Evolutionary conservation across 53 echinoderm and acorn worm genomes (phyloP).

Genomic region (Arbacia lixula): DNA sequence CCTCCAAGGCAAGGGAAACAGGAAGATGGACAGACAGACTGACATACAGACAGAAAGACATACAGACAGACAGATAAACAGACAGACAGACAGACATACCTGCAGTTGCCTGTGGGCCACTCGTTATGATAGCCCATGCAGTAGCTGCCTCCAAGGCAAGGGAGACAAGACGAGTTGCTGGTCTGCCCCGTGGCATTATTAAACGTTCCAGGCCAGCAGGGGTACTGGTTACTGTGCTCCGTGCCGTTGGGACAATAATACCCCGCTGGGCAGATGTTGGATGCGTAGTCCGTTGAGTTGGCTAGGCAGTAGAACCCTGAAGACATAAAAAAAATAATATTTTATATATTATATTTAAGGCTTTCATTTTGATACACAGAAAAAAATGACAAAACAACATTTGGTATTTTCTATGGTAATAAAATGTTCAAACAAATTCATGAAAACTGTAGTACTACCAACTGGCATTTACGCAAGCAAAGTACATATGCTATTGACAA

Average conservation of each 20-base stretch:
- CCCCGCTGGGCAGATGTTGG: conserved; percentile 80
- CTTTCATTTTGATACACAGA: no score
- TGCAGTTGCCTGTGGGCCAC: conserved; percentile 94
- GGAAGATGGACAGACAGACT: neutral
- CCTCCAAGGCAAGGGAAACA: no score
- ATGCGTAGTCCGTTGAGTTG: conserved; percentile 84
- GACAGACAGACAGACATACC: no score
- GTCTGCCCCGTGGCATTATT: conserved; percentile 75
- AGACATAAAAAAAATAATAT: neutral
- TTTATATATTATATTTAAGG: no score
- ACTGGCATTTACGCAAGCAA: no score
- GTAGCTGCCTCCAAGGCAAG: conserved; percentile 87
- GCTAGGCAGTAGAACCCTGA: conserved; percentile 88
- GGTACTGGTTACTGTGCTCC: conserved; percentile 75
- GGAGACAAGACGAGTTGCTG: conserved; percentile 75
- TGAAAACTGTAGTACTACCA: no score
- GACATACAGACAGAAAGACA: no score
- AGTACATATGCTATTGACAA: no score
- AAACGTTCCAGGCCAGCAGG: conserved; percentile 87
- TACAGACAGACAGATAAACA: no score
- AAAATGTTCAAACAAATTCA: no score
- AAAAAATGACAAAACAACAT: no score
- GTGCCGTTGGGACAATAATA: conserved; percentile 92
- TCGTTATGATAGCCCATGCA: conserved; percentile 92
- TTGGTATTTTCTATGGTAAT: no score